Conservation (phyloP, 2,113 vertebrate species). For the Diadophis punctatus region DNA sequence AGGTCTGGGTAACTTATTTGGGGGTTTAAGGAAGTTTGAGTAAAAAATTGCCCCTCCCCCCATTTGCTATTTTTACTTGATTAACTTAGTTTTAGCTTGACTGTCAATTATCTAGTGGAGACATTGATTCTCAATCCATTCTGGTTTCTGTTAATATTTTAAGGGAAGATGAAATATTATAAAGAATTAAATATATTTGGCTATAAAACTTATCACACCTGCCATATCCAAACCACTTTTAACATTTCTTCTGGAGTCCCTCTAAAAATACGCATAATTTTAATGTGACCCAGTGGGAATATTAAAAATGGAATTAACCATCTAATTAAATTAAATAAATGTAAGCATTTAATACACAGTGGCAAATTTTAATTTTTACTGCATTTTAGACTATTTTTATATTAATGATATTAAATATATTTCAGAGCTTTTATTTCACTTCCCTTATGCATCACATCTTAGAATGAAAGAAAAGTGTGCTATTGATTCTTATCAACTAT, state of each 20-base stretch:
- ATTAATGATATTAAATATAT: background rate
- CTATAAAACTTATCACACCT: background rate
- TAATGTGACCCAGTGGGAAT: background rate
- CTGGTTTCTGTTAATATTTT: no score
- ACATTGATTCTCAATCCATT: no score
- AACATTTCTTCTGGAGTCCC: background rate
- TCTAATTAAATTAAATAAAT: background rate
- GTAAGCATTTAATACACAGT: background rate
- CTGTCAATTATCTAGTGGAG: no score
- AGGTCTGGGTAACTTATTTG: no score
- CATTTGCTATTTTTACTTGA: no score
- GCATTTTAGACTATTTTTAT: background rate
- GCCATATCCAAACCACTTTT: background rate
- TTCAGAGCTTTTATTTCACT: background rate
- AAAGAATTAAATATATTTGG: background rate
- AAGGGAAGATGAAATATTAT: no score
- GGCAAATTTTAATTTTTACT: background rate
- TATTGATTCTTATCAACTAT: background rate
- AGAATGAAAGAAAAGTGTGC: background rate
- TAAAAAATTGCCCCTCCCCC: no score
- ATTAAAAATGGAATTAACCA: background rate
- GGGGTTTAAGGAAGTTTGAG: no score
- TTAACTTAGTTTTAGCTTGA: no score
- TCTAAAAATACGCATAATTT: background rate
- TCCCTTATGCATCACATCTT: background rate